phyloP scores from a whole-genome alignment of 2,888 invertebrate genomes.

The Zaprionus lineosus region DNA sequence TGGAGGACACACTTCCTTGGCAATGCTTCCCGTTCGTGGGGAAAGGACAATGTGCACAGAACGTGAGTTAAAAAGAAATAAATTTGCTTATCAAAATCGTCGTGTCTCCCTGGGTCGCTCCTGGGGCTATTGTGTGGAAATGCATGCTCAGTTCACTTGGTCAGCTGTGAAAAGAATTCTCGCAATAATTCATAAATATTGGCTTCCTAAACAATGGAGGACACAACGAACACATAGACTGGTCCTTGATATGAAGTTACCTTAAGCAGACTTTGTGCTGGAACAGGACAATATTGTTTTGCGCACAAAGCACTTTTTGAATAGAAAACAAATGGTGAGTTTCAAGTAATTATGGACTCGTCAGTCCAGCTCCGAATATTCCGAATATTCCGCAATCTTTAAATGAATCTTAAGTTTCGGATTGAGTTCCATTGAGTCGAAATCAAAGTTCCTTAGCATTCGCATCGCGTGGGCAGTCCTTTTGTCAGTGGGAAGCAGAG shows the following conservation, averaged over 20 bases:
- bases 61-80: background rate
- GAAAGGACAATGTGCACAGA: background rate
- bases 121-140: slow-evolving; percentile 1
- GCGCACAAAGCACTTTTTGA: too few relatives aligned
- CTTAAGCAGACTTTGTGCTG: too few relatives aligned
- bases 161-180: slow-evolving; percentile 12
- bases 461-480: too few relatives aligned
- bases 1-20: too few relatives aligned
- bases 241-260: background rate
- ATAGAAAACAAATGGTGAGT: too few relatives aligned
- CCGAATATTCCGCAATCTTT: background rate
- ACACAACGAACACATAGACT: background rate
- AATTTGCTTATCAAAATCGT: background rate
- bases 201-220: slow-evolving; percentile 8
- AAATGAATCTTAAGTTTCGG: background rate
- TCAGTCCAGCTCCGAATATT: too few relatives aligned
- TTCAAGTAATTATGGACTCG: too few relatives aligned
- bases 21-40: too few relatives aligned
- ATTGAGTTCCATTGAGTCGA: too few relatives aligned
- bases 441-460: too few relatives aligned
- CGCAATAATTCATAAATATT: slow-evolving; percentile 21
- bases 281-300: too few relatives aligned
- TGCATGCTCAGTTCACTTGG: slow-evolving; percentile 15
- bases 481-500: background rate
- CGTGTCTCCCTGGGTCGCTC: background rate